Conservation (phyloP, 2,113 vertebrate genomes). For the Lampris incognitus region DNA sequence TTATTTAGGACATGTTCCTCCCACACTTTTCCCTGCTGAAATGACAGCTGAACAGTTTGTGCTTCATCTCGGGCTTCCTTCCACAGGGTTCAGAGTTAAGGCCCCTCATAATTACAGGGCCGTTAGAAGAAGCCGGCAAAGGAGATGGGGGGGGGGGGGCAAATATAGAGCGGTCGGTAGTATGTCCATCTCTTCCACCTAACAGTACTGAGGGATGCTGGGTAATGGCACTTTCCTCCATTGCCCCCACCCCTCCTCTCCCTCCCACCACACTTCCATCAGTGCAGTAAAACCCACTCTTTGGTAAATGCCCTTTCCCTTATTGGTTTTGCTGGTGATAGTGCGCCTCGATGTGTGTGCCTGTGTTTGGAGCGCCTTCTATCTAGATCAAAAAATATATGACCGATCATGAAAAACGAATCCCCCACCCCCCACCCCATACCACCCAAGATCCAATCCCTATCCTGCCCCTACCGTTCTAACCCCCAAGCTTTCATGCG, state of each 20-base stretch:
- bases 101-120: conserved; percentile 71
- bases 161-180: conserved; percentile 29
- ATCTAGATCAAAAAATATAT: conserved; percentile 9
- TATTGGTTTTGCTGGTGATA: not conserved
- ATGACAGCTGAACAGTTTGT: conserved; percentile 48
- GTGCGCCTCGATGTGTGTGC: not conserved
- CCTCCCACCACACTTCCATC: not conserved
- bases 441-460: too few species aligned
- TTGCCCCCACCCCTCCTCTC: not conserved
- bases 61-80: conserved; percentile 51
- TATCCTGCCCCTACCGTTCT: too few species aligned
- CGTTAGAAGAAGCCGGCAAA: conserved; percentile 39
- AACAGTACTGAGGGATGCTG: conserved; percentile 1
- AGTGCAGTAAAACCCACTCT: not conserved
- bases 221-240: not conserved
- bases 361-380: not conserved
- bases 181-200: not conserved
- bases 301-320: not conserved
- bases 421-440: not conserved
- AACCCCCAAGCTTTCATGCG: too few species aligned
- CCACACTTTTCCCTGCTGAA: conserved; percentile 63
- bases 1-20: conserved; percentile 62
- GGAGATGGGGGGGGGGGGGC: conserved; percentile 29
- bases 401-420: not conserved
- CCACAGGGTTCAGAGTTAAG: conserved; percentile 59